phyloP scores from a whole-genome alignment of 2,888 invertebrate genomes.

The Lithophane ornitopus region DNA sequence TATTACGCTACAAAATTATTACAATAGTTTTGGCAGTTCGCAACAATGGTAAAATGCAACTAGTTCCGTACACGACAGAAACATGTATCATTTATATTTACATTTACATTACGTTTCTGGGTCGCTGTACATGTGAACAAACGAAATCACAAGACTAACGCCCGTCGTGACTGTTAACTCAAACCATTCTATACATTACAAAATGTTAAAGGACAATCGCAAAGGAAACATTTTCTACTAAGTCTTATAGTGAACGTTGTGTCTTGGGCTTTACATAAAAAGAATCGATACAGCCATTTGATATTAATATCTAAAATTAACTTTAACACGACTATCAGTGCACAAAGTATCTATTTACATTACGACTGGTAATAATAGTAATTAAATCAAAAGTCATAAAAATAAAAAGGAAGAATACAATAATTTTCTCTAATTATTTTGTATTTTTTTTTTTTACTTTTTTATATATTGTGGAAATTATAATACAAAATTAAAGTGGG shows the following conservation, averaged over 20 bases:
- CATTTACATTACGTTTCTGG: constrained; percentile 77
- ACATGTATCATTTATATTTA: constrained; percentile 86
- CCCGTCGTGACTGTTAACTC: constrained; percentile 74
- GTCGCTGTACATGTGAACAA: constrained; percentile 69
- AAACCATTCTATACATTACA: constrained; percentile 77
- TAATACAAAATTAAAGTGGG: constrained; percentile 76
- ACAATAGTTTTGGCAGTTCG: constrained; percentile 90
- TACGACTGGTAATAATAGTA: constrained; percentile 81
- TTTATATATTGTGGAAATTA: constrained; percentile 78
- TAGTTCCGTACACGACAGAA: constrained; percentile 83
- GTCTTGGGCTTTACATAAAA: constrained; percentile 78
- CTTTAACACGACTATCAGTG: constrained; percentile 88
- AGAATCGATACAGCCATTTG: constrained; percentile 86
- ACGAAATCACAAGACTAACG: constrained; percentile 76
- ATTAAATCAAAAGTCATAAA: constrained; percentile 75
- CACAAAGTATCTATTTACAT: constrained; percentile 87
- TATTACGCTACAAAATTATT: constrained; percentile 84
- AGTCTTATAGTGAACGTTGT: constrained; percentile 78
- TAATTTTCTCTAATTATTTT: constrained; percentile 70
- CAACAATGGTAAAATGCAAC: constrained; percentile 90
- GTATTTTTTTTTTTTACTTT: constrained; percentile 78
- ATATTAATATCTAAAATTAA: constrained; percentile 81
- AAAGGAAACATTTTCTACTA: constrained; percentile 76
- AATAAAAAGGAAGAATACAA: constrained; percentile 75
- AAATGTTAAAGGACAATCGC: constrained; percentile 70